A percentile compares a stretch with the other conserved stretches of the same genome.
Evolutionary conservation across 2,888 invertebrate species (phyloP).

Genomic region (Copidosoma aretas): DNA sequence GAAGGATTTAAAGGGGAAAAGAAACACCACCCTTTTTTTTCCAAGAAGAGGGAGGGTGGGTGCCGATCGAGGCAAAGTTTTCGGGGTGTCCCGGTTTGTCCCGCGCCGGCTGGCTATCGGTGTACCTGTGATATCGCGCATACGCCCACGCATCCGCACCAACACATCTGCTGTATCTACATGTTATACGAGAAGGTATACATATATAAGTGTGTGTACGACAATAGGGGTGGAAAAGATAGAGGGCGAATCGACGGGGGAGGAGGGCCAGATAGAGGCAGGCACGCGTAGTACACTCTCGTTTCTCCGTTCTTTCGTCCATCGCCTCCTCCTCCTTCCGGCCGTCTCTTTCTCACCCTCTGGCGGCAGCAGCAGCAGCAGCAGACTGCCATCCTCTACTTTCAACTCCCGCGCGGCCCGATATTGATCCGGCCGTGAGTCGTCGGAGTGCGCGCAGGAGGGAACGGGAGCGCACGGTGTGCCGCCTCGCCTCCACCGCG

Average conservation of each 20-base stretch:
- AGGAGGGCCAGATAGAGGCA: neutral
- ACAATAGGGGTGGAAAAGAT: too few species aligned
- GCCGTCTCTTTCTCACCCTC: slow-evolving; percentile 16
- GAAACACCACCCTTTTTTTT: neutral
- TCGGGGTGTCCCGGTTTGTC: slow-evolving; percentile 28
- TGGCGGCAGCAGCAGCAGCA: too few species aligned
- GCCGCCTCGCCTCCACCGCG: slow-evolving; percentile 39
- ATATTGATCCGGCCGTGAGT: slow-evolving; percentile 54
- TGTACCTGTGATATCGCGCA: neutral
- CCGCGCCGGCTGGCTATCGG: slow-evolving; percentile 13
- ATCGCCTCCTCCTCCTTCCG: slow-evolving; percentile 44
- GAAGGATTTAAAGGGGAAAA: neutral
- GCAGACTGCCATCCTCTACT: slow-evolving; percentile 45
- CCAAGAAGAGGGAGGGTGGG: neutral
- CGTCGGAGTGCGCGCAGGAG: slow-evolving; percentile 4
- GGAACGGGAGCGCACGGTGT: slow-evolving; percentile 38
- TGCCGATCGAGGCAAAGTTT: slow-evolving; percentile 4
- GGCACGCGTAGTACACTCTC: slow-evolving; percentile 26
- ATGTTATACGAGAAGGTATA: too few species aligned
- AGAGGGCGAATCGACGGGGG: neutral
- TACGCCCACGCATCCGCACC: neutral
- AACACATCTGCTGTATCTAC: too few species aligned
- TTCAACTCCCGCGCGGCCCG: slow-evolving; percentile 49
- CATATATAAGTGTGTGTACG: too few species aligned
- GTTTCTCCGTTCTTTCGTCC: slow-evolving; percentile 45